Conservation (phyloP, 1,140 invertebrate genomes). For the Leucophenga varia region DNA sequence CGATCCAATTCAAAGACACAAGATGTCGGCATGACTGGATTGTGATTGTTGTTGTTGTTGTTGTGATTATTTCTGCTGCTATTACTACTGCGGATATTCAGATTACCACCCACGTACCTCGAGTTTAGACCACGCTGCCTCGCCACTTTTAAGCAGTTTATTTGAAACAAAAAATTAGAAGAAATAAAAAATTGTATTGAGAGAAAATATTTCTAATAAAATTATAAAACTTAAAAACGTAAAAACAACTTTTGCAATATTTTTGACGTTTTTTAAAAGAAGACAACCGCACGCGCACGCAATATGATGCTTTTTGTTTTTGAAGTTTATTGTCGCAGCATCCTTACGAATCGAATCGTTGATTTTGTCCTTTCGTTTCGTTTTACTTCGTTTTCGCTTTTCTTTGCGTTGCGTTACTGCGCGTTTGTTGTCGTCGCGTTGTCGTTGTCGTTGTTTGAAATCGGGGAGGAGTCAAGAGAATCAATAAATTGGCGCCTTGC, state of each 20-base stretch:
- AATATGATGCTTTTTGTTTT: constrained; percentile 21
- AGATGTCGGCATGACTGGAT: constrained; percentile 41
- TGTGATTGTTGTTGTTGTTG: constrained; percentile 1
- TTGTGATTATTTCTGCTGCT: too few species aligned
- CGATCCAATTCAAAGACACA: constrained; percentile 52
- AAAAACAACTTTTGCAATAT: not conserved
- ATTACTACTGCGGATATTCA: too few species aligned
- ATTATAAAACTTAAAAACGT: constrained; percentile 4
- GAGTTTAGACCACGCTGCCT: too few species aligned
- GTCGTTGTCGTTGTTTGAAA: not conserved
- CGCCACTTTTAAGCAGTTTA: constrained; percentile 7
- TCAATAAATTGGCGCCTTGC: constrained; percentile 53
- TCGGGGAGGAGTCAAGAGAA: constrained; percentile 23
- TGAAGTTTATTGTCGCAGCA: constrained; percentile 10
- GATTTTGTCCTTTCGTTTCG: not conserved
- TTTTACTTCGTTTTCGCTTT: not conserved
- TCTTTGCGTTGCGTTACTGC: too few species aligned
- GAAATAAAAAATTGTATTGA: constrained; percentile 9
- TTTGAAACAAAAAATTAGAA: constrained; percentile 2
- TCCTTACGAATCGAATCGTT: not conserved
- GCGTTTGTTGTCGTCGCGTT: too few species aligned
- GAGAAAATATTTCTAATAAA: too few species aligned
- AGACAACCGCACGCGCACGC: constrained; percentile 50
- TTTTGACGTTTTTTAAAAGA: not conserved
- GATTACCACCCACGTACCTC: too few species aligned